A percentile compares a stretch with the other conserved stretches of the same genome.
phyloP scores from a whole-genome alignment of 2,888 invertebrate species.

The Parthenolecanium corni region DNA sequence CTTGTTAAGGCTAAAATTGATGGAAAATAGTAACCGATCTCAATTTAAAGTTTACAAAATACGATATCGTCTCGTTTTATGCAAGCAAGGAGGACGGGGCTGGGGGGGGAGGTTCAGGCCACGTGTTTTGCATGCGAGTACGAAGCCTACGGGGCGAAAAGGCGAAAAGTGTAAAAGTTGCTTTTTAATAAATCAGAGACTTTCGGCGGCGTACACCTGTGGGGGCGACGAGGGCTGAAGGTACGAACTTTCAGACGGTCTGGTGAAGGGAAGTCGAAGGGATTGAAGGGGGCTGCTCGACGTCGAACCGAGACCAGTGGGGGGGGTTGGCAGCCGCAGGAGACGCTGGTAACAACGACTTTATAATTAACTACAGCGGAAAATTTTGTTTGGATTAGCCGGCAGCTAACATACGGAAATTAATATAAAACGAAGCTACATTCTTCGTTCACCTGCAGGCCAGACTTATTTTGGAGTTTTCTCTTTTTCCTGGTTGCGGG shows the following conservation, averaged over 20 bases:
- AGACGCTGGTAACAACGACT: constrained; percentile 27
- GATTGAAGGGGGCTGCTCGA: not conserved
- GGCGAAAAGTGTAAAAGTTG: constrained; percentile 23
- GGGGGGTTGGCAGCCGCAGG: constrained; percentile 25
- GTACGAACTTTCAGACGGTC: constrained; percentile 2
- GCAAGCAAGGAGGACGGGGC: too few relatives aligned
- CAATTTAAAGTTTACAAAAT: constrained; percentile 28
- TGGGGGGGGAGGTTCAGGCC: not conserved
- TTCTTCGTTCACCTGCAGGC: constrained; percentile 25
- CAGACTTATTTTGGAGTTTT: constrained; percentile 22
- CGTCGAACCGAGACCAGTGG: too few relatives aligned
- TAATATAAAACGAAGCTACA: constrained; percentile 28
- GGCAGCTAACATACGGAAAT: constrained; percentile 27
- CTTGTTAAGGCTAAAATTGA: constrained; percentile 5
- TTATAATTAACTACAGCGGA: constrained; percentile 28
- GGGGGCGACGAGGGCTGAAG: not conserved
- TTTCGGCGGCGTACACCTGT: not conserved
- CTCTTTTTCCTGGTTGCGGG: constrained; percentile 9
- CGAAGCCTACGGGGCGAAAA: constrained; percentile 8
- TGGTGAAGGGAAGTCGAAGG: not conserved
- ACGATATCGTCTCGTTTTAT: constrained; percentile 9
- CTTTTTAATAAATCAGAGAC: constrained; percentile 27
- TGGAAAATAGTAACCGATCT: constrained; percentile 25
- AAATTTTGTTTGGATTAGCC: constrained; percentile 28
- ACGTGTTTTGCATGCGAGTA: constrained; percentile 26